Evolutionary conservation across 2,888 invertebrate genomes (phyloP).

Genomic region (Stratiomys singularior): DNA sequence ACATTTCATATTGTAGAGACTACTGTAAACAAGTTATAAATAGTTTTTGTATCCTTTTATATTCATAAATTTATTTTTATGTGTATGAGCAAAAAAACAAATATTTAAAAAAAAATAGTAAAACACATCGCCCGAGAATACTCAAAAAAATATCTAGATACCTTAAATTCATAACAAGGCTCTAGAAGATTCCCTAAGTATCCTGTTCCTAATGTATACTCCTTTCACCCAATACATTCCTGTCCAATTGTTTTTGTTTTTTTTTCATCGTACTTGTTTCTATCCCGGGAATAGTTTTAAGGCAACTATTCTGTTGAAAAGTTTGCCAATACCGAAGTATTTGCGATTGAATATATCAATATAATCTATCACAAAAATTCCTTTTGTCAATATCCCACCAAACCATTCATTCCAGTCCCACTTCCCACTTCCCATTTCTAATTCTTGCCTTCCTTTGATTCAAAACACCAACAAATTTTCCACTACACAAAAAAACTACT

Average conservation of each 20-base stretch:
- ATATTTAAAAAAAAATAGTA: background rate
- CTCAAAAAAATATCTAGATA: constrained; percentile 4
- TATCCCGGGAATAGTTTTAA: too few species aligned
- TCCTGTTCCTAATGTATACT: background rate
- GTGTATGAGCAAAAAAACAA: background rate
- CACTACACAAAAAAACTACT: too few species aligned
- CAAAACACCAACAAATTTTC: too few species aligned
- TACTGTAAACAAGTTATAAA: background rate
- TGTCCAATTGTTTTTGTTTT: too few species aligned
- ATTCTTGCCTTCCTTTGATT: too few species aligned
- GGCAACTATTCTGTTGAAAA: background rate
- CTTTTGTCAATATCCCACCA: background rate
- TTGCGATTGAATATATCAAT: background rate
- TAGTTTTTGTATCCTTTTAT: constrained; percentile 2
- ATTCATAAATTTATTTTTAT: constrained; percentile 18
- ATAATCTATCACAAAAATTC: background rate
- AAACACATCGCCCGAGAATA: constrained; percentile 8
- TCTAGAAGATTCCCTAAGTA: background rate
- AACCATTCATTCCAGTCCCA: background rate
- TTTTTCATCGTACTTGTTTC: too few species aligned
- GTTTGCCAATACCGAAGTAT: background rate
- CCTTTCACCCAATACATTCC: too few species aligned
- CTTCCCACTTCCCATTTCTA: background rate
- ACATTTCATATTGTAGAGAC: constrained; percentile 9
- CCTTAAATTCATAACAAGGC: background rate